These are phyloP conservation scores for Silurus lanzhouensis DNA, from an alignment of 2,797 vertebrate genomes.

Conservation along the genomic window DNA sequence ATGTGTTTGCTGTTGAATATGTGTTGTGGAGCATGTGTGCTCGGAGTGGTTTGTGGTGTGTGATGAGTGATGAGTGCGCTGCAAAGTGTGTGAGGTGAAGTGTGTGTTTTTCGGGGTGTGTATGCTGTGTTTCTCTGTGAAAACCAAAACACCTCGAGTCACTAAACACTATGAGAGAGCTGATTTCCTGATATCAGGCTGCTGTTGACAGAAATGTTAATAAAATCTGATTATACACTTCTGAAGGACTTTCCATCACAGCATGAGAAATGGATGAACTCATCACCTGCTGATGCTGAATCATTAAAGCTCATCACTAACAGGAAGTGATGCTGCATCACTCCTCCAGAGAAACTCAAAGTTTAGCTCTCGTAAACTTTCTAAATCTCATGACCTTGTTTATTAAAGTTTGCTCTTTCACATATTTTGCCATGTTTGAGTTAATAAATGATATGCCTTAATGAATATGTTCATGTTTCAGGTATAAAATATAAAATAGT, in stretches of 20 bases:
- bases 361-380: neutral
- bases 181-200: neutral
- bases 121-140: neutral
- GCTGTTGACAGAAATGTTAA: neutral
- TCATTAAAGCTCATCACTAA: neutral
- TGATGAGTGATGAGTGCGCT: neutral
- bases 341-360: neutral
- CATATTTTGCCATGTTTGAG: neutral
- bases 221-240: neutral
- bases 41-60: no score
- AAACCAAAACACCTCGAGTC: no score
- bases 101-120: neutral
- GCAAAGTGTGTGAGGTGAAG: neutral
- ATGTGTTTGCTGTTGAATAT: no score
- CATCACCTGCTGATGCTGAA: neutral
- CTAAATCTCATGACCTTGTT: neutral
- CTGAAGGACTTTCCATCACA: neutral
- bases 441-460: neutral
- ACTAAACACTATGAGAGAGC: no score
- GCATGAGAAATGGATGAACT: neutral
- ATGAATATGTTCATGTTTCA: neutral
- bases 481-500: neutral
- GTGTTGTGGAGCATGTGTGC: no score
- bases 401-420: neutral
- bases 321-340: neutral